Base-by-base conservation (phyloP, 2,888 invertebrate species). In the Chymomyza fuscimana region DNA sequence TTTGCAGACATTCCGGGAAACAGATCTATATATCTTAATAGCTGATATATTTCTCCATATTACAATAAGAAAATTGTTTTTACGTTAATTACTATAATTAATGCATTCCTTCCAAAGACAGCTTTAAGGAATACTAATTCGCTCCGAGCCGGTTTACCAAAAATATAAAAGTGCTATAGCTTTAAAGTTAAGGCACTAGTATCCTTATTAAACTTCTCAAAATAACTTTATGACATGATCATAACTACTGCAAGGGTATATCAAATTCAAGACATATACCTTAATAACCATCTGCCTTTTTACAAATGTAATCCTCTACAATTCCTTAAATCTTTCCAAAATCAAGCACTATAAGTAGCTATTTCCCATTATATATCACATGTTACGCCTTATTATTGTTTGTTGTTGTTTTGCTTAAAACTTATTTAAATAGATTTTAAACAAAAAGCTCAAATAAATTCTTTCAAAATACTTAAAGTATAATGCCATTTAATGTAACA, bases 191-290 rank as follows among this genome's bases (percentile, higher is more conserved):
- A 60, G 29, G 6, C 29, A 60, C 22, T 29, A 32, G 2, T 36
- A 36, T 32, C 15, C 5, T 50, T 3, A 25, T 25, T 25, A 63
- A 50, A 79, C 65, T 25, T 25, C 25, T 25, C 80, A 70, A 86
- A 86, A 87, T 80, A 87, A 87, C 87, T 25, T 25, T 4, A 25
- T 25, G 25, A 25, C 25, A 3, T 1, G 25, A 3, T 25, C 25
- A 25, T 25, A 25, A 3, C 25, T 4, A 25, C 25, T 25, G 25
- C 25, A 25, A 25, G 25, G 25, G 25, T 25, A 25, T 25, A 4
- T 25, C 25, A 25, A 25, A 25, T 25, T 25, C 25, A 3, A 25
- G 25, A 25, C 32, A 59, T 6, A 22, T n/a, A 22, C 16, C 15
- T 54, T 32, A 7, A 32, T 32, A 1, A 32, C 32, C 32, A 46